A percentile compares a stretch with the other conserved stretches of the same genome.
Conservation (phyloP, 2,797 vertebrate species). For the Taeniopygia guttata region DNA sequence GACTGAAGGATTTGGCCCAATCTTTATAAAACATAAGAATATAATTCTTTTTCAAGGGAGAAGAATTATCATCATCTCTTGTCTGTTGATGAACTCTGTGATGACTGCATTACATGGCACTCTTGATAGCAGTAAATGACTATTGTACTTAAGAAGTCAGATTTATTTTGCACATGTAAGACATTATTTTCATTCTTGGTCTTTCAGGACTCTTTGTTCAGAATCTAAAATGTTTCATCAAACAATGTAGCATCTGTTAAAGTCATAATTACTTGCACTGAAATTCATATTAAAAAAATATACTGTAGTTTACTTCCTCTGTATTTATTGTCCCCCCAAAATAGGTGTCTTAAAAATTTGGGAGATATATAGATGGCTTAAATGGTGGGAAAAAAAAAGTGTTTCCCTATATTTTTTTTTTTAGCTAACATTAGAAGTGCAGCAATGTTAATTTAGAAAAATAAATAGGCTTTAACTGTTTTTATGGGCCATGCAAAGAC, state of each 20-base stretch:
- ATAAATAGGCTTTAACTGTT: constrained; percentile 39
- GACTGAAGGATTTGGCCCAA: not conserved
- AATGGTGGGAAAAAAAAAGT: not conserved
- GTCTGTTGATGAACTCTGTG: constrained; percentile 51
- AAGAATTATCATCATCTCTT: constrained; percentile 30
- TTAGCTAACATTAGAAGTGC: not conserved
- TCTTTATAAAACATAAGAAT: constrained; percentile 12
- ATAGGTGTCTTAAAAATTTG: not conserved
- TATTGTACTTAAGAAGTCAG: constrained; percentile 59
- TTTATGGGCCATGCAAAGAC: constrained; percentile 22
- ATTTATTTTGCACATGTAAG: constrained; percentile 62
- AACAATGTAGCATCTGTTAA: constrained; percentile 55
- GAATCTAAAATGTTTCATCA: constrained; percentile 47
- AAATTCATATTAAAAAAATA: constrained; percentile 25
- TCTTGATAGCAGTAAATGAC: constrained; percentile 53
- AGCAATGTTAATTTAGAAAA: constrained; percentile 41
- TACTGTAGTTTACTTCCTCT: not conserved
- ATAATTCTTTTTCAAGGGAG: constrained; percentile 23
- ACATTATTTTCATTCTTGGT: constrained; percentile 53
- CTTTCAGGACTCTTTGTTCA: constrained; percentile 44
- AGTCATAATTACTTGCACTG: constrained; percentile 26
- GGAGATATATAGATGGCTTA: not conserved
- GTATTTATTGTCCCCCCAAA: not conserved
- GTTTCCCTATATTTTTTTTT: not conserved
- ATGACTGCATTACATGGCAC: constrained; percentile 25